Evolutionary conservation across 2,888 invertebrate genomes (phyloP).

Genomic region (Barypeithes pellucidus): DNA sequence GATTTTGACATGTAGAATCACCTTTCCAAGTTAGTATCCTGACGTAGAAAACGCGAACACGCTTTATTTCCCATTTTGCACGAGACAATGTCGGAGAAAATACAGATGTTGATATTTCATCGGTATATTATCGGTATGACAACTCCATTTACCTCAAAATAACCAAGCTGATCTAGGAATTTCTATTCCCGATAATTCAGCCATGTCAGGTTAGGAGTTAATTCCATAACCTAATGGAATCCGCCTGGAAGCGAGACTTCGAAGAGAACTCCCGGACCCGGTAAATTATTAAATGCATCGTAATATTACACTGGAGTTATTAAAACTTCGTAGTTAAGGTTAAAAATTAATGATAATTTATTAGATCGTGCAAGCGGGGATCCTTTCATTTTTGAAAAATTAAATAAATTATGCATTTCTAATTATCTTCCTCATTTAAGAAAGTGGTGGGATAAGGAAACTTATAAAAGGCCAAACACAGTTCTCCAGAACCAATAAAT

Average conservation of each 20-base stretch:
- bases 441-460: too few relatives aligned
- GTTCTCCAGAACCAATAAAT: too few relatives aligned
- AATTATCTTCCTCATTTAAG: too few relatives aligned
- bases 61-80: too few relatives aligned
- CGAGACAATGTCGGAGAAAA: too few relatives aligned
- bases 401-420: background rate
- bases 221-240: constrained; percentile 1
- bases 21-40: too few relatives aligned
- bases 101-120: too few relatives aligned
- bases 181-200: background rate
- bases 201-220: background rate
- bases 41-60: too few relatives aligned
- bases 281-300: constrained; percentile 21
- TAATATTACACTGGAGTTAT: background rate
- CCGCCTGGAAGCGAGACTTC: background rate
- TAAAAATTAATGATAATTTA: constrained; percentile 11
- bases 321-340: constrained; percentile 8
- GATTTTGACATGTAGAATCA: too few relatives aligned
- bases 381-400: background rate
- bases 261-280: background rate
- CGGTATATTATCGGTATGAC: too few relatives aligned
- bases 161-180: background rate
- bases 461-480: too few relatives aligned
- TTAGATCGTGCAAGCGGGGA: background rate
- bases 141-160: background rate